phyloP scores from a whole-genome alignment of 2,888 invertebrate species.

The Thelaira solivaga region DNA sequence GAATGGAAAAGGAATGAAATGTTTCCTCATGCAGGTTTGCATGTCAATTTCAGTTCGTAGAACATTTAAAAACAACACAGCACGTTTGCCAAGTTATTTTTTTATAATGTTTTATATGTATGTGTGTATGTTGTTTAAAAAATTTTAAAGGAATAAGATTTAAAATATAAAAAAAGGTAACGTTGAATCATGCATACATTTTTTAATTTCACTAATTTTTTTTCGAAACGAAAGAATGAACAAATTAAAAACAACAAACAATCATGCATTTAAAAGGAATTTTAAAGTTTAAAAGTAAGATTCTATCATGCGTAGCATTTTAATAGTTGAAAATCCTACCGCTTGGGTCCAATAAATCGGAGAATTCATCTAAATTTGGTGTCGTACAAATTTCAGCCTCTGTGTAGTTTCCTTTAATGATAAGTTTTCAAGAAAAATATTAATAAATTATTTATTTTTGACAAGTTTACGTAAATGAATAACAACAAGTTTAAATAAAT shows the following conservation, averaged over 20 bases:
- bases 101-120: background rate
- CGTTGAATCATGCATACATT: slow-evolving; percentile 11
- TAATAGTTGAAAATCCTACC: slow-evolving; percentile 74
- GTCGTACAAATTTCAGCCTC: slow-evolving; percentile 73
- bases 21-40: slow-evolving; percentile 29
- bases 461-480: background rate
- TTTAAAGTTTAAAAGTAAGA: slow-evolving; percentile 8
- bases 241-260: background rate
- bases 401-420: slow-evolving; percentile 63
- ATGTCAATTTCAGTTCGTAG: slow-evolving; percentile 6
- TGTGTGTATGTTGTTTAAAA: background rate
- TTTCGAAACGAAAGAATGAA: slow-evolving; percentile 8
- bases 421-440: slow-evolving; percentile 51
- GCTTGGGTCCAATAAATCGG: slow-evolving; percentile 77
- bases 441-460: slow-evolving; percentile 2
- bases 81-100: background rate
- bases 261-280: slow-evolving; percentile 28
- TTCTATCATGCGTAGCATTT: slow-evolving; percentile 36
- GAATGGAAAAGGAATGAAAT: slow-evolving; percentile 2
- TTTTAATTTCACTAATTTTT: background rate
- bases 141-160: background rate
- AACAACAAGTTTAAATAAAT: too few relatives aligned
- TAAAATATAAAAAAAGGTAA: background rate
- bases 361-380: slow-evolving; percentile 78
- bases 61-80: slow-evolving; percentile 5